Percentiles rank a stretch among this genome's conserved stretches.
phyloP scores from a whole-genome alignment of 2,113 vertebrate genomes.

The Oxyura jamaicensis region DNA sequence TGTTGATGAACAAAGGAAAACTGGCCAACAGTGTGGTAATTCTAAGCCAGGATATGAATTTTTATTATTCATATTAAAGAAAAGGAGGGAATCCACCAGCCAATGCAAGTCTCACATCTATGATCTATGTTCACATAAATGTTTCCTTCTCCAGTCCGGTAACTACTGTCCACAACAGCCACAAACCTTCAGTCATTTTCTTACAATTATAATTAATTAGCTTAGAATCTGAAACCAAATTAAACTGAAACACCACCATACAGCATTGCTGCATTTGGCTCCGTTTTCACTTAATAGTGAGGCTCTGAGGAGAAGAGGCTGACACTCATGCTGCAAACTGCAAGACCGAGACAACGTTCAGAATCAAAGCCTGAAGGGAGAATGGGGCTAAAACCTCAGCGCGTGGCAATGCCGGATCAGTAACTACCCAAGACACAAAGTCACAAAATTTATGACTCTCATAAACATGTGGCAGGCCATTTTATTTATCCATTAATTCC shows the following conservation, averaged over 20 bases:
- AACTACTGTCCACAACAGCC: neutral
- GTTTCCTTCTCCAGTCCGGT: neutral
- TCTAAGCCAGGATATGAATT: neutral
- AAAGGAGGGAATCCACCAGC: neutral
- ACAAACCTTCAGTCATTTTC: neutral
- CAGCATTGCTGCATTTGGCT: neutral
- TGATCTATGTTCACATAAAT: neutral
- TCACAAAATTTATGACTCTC: neutral
- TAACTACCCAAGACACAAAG: neutral
- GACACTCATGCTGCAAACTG: neutral
- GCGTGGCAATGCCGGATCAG: neutral
- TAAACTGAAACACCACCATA: neutral
- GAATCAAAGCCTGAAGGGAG: neutral
- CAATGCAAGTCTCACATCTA: neutral
- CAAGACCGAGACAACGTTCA: neutral
- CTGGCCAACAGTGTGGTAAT: neutral
- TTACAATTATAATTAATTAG: neutral
- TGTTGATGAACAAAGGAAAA: neutral
- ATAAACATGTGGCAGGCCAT: neutral
- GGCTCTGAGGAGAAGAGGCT: neutral
- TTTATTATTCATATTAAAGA: neutral
- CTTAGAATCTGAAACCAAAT: neutral
- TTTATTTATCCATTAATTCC: constrained; percentile 11
- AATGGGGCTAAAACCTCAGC: accelerated
- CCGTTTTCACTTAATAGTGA: neutral